Evolutionary conservation across 2,888 invertebrate genomes (phyloP).

Genomic region (Maniola hyperantus): DNA sequence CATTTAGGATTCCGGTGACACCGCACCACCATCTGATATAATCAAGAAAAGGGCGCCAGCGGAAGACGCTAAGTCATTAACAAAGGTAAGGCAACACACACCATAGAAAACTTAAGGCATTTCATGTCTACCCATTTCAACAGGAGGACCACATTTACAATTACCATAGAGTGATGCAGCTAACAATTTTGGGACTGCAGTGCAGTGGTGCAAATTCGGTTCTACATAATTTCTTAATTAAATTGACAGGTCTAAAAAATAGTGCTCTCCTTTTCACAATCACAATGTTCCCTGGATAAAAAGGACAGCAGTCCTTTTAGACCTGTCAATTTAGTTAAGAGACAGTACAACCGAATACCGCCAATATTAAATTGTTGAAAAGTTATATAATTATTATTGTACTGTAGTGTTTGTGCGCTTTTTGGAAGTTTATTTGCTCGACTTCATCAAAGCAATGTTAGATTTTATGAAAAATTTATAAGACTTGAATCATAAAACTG

Average conservation of each 20-base stretch:
- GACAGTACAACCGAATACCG: too few species aligned
- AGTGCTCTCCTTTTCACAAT: too few species aligned
- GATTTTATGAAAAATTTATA: not conserved
- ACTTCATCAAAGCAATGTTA: constrained; percentile 6
- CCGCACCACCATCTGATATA: constrained; percentile 64
- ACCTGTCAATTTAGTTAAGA: too few species aligned
- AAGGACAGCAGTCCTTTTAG: too few species aligned
- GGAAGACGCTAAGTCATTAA: constrained; percentile 64
- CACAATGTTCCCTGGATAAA: too few species aligned
- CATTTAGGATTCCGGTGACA: constrained; percentile 68
- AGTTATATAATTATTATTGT: not conserved
- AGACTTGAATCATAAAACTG: not conserved
- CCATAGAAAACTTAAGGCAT: constrained; percentile 1
- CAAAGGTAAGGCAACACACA: constrained; percentile 59
- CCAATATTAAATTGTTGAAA: not conserved
- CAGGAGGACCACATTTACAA: constrained; percentile 10
- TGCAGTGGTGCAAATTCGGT: too few species aligned
- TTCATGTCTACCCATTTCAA: constrained; percentile 16
- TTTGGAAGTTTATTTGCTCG: constrained; percentile 52
- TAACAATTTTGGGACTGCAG: constrained; percentile 1
- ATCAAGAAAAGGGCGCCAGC: constrained; percentile 63
- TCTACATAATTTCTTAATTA: too few species aligned
- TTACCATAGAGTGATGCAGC: constrained; percentile 4
- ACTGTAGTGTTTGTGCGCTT: constrained; percentile 54
- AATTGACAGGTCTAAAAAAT: too few species aligned